Conservation (phyloP, 2,113 vertebrate genomes). For the Semicossyphus pulcher region DNA sequence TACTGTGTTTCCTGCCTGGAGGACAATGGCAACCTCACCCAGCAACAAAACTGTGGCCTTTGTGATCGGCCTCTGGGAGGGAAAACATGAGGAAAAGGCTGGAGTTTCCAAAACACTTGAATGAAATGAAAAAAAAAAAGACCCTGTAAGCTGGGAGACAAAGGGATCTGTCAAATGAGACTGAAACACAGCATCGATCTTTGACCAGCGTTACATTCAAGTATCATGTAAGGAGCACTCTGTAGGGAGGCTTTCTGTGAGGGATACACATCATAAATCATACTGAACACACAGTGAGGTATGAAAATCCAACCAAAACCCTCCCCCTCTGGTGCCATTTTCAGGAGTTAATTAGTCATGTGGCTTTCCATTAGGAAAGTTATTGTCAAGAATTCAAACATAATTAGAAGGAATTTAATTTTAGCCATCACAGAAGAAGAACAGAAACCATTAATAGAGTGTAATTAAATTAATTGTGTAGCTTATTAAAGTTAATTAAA, state of each 20-base stretch:
- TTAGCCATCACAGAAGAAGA: conserved; percentile 7
- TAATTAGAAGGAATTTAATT: conserved; percentile 27
- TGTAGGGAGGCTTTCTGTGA: neutral
- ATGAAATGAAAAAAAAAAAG: conserved; percentile 26
- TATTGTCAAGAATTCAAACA: neutral
- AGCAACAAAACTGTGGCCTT: conserved; percentile 17
- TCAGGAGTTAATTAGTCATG: neutral
- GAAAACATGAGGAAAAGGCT: neutral
- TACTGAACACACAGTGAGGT: too few relatives aligned
- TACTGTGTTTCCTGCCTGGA: conserved; percentile 5
- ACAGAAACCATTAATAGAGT: conserved; percentile 7
- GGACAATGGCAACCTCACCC: neutral
- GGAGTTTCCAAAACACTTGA: conserved; percentile 15
- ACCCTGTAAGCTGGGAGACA: conserved; percentile 6
- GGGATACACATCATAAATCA: too few relatives aligned
- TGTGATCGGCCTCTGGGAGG: neutral
- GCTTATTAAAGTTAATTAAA: conserved; percentile 41
- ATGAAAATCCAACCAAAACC: neutral
- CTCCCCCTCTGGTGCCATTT: neutral
- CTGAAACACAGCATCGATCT: conserved; percentile 1
- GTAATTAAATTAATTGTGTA: conserved; percentile 10
- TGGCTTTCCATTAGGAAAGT: neutral
- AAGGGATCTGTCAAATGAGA: conserved; percentile 2
- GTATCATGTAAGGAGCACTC: neutral
- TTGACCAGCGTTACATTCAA: neutral